Base-by-base conservation (phyloP, 2,797 vertebrate genomes). In the Choloepus didactylus region DNA sequence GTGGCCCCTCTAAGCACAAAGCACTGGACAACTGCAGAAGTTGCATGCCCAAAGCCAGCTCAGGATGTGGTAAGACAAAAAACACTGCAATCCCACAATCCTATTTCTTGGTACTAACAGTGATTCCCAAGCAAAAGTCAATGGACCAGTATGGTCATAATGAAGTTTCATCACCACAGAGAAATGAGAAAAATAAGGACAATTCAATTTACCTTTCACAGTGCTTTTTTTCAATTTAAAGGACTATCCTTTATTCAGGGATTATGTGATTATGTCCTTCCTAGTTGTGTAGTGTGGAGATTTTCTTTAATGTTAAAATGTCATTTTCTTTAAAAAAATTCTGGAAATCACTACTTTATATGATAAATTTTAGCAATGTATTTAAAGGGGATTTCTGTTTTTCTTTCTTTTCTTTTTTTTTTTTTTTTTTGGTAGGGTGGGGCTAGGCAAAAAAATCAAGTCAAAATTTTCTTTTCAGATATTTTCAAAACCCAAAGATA, bases 291-390 rank as follows among this genome's bases (percentile, higher is more conserved):
- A 18, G 19, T 56, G 6, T 21, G 6, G 19, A 8, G 19, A 56
- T 56, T 56, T 92, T 72, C 21, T 92, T 72, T 29, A 21, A 49
- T 80, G 51, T 76, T 80, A 75, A 83, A 87, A 87, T 95, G 67
- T 35, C 9, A 85, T 69, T 85, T 73, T 83, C 35, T 66, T 93
- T 62, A 12, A 81, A 79, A 46, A 5, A 85, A 41, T 27, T 83
- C 80, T 75, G 21, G 51, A 64, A 89, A 76, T 60, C 27, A 59
- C 19, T 91, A 51, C 29, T 92, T 92, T 51, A 75, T 69, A 54
- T 75, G 49, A 66, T 35, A 59, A 62, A 64, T n/a, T 62, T 95
- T 82, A 69, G 49, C 51, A 67, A 83, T 21, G 14, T 49, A 76
- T 46, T 59, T 75, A 69, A 67, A 91, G 54, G 54, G 8, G 16